Evolutionary conservation across 2,888 invertebrate species (phyloP).

Genomic region (Serripes groenlandicus): DNA sequence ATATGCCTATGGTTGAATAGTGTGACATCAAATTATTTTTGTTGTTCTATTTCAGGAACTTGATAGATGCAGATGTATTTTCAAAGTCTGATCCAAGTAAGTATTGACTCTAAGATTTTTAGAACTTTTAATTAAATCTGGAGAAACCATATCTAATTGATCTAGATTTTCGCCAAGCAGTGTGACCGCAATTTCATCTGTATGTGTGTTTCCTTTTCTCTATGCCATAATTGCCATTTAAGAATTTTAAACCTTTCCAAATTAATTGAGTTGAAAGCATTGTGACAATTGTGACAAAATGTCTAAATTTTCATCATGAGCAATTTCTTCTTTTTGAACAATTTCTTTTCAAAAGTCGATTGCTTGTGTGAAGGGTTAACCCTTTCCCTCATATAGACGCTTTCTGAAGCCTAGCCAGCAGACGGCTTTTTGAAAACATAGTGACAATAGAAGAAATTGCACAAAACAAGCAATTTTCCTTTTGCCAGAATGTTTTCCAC

Average conservation of each 20-base stretch:
- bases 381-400: too few relatives aligned
- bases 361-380: too few relatives aligned
- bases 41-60: conserved; percentile 78
- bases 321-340: too few relatives aligned
- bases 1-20: too few relatives aligned
- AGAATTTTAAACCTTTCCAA: neutral
- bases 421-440: too few relatives aligned
- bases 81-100: conserved; percentile 86
- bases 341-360: too few relatives aligned
- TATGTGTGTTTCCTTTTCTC: too few relatives aligned
- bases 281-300: neutral
- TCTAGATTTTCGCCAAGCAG: neutral
- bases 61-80: conserved; percentile 85
- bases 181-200: neutral
- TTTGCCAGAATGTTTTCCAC: neutral
- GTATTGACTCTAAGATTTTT: conserved; percentile 38
- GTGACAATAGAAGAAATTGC: too few relatives aligned
- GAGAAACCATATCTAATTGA: too few relatives aligned
- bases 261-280: neutral
- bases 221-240: neutral
- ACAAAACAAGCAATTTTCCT: too few relatives aligned
- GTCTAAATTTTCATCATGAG: neutral
- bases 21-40: neutral
- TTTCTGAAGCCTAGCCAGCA: too few relatives aligned
- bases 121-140: neutral